Evolutionary conservation across 2,113 vertebrate genomes (phyloP), one percentile per base, ranked within the genome.

Genomic region (Pelecanoides urinatrix): DNA sequence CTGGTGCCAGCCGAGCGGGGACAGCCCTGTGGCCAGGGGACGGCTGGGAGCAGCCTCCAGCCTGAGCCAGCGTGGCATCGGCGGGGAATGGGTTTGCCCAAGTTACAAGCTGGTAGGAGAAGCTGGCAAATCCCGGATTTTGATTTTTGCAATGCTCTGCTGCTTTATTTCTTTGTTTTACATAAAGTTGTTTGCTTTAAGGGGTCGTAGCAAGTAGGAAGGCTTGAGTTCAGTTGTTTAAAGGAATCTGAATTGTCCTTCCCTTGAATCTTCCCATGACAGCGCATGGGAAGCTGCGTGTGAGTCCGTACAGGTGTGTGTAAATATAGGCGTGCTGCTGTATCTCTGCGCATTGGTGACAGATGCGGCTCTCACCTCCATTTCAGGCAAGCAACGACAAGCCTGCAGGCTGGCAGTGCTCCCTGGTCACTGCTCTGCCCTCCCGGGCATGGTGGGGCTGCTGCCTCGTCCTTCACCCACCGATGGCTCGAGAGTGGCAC

Each of bases 141-240:
- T 27, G 6, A 40, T 86, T 80, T 80, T 40, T 40, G 50, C n/a
- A 1, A 4, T 2, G 16, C 45, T 87, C 47, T 66, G 40, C 45
- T 40, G 16, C 63, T 82, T 85, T 55, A 1, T 6, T 11, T 15
- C 45, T n/a, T 42, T 34, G 8, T 44, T 90, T 62, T 10, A 18
- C 11, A 0, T 4, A 4, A 13, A 38, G 63, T 3, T 4, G 7
- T 26, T 47, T 1, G 0, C n/a, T 23, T 16, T 15, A 11, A 29
- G 49, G 44, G 50, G 13, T 47, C 1, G 0, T 0, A 5, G 34
- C 0, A 0, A 22, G 38, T 3, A 34, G 38, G 22, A n/a, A n/a
- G 68, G 30, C 56, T 70, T 9, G 52, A 36, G 25, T 20, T 71
- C 13, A 4, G 25, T 14, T 5, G 15, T 10, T 32, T 10, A 16